These are phyloP conservation scores for Megaceryle torquata DNA, from an alignment of 2,113 vertebrate genomes.

Conservation along the genomic window DNA sequence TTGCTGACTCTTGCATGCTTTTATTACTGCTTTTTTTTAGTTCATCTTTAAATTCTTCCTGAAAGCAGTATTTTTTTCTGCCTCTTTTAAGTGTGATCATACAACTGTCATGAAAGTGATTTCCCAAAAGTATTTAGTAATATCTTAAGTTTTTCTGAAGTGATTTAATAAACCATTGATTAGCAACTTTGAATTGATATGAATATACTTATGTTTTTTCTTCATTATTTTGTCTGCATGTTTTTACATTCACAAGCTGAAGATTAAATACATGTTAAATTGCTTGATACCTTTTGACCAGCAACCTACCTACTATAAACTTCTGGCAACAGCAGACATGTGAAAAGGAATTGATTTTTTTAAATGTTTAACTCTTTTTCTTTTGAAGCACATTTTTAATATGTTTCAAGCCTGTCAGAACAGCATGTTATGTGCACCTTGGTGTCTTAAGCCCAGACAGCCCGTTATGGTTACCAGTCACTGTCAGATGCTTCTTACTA, in stretches of 20 bases:
- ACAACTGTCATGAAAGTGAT: neutral
- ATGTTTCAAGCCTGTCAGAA: neutral
- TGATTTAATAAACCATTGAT: neutral
- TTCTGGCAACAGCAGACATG: neutral
- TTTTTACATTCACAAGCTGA: neutral
- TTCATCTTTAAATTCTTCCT: neutral
- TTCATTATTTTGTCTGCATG: neutral
- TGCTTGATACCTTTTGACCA: neutral
- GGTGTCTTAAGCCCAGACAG: neutral
- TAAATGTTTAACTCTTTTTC: neutral
- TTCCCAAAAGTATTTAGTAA: neutral
- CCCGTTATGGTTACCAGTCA: neutral
- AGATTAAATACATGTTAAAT: accelerated
- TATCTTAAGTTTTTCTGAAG: neutral
- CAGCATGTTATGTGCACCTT: neutral
- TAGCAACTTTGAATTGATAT: neutral
- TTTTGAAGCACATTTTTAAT: neutral
- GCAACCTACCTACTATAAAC: neutral
- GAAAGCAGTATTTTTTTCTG: neutral
- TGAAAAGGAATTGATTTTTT: neutral
- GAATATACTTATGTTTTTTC: neutral
- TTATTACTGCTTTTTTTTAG: neutral
- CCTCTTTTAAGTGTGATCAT: neutral
- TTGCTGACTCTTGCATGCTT: neutral
- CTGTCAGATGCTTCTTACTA: neutral